Conservation (phyloP, 2,113 vertebrate genomes). For the Naja naja region DNA sequence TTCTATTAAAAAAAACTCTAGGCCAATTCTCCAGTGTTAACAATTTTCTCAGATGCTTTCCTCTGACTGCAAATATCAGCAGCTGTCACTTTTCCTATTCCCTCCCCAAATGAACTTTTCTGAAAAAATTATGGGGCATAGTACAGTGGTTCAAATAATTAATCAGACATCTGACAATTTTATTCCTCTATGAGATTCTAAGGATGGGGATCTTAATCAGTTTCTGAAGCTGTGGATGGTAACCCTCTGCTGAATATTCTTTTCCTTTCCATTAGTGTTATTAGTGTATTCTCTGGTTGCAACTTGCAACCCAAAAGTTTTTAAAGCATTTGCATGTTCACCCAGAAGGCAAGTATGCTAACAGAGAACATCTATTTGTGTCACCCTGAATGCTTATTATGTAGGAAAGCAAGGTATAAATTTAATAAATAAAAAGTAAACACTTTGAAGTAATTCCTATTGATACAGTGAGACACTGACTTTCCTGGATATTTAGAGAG, state of each 20-base stretch:
- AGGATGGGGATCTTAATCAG: neutral
- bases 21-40: neutral
- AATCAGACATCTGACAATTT: neutral
- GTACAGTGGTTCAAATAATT: neutral
- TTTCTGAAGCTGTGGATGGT: neutral
- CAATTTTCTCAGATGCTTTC: neutral
- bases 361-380: neutral
- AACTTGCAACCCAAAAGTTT: neutral
- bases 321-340: neutral
- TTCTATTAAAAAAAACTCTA: neutral
- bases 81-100: neutral
- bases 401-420: neutral
- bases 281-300: neutral
- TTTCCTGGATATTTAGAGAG: neutral
- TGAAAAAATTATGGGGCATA: neutral
- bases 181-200: neutral
- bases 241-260: neutral
- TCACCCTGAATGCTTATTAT: neutral
- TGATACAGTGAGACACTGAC: neutral
- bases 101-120: neutral
- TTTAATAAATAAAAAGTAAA: neutral
- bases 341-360: neutral
- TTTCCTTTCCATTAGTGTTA: conserved; percentile 1
- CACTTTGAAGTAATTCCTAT: neutral
- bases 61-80: neutral